phyloP scores from a whole-genome alignment of 2,888 invertebrate species.

The Ctena decussata region DNA sequence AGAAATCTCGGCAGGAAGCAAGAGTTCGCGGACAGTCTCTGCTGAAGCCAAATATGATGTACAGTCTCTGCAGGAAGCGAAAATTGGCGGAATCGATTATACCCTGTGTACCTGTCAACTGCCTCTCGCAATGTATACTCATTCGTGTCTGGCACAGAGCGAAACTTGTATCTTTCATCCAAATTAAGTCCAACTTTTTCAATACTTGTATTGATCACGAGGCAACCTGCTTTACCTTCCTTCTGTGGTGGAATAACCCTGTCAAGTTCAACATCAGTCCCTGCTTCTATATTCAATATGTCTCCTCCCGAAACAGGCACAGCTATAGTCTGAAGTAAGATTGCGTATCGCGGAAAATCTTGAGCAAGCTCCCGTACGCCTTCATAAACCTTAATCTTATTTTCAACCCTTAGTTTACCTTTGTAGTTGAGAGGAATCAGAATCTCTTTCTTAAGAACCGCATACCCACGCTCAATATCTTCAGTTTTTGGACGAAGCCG shows the following conservation, averaged over 20 bases:
- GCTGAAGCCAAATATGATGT: too few relatives aligned
- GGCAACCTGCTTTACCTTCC: background rate
- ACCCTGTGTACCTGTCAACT: background rate
- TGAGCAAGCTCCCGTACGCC: background rate
- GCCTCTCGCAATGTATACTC: background rate
- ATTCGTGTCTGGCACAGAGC: background rate
- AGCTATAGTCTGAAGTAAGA: background rate
- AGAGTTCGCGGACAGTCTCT: too few relatives aligned
- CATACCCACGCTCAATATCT: background rate
- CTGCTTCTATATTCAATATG: background rate
- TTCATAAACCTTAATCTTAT: background rate
- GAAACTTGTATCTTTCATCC: background rate
- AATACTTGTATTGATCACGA: background rate
- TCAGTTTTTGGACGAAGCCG: background rate
- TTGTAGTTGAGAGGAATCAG: constrained; percentile 3
- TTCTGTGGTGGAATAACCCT: background rate
- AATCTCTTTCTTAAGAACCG: background rate
- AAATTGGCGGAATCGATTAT: too few relatives aligned
- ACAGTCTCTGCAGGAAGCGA: too few relatives aligned
- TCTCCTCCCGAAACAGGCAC: background rate
- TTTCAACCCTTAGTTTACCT: constrained; percentile 7
- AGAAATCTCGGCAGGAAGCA: too few relatives aligned
- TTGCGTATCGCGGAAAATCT: constrained; percentile 13
- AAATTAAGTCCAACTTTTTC: background rate
- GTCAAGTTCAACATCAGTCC: background rate